Conservation (phyloP, 2,888 invertebrate genomes). For the Diplolepis rosae region DNA sequence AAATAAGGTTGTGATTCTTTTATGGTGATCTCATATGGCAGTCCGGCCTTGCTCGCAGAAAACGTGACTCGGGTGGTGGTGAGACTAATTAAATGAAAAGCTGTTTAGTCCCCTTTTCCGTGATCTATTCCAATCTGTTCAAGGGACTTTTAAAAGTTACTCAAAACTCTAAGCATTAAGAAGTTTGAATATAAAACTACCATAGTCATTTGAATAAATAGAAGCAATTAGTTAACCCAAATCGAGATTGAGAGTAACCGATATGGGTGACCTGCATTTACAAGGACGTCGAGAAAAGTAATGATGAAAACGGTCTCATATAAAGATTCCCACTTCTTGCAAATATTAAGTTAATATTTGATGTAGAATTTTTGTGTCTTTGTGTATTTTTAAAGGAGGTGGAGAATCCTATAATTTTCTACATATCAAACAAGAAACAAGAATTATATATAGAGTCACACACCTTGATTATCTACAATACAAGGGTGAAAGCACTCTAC, state of each 20-base stretch:
- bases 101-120: conserved; percentile 38
- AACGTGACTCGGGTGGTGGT: conserved; percentile 30
- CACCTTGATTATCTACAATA: too few species aligned
- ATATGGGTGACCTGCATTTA: conserved; percentile 60
- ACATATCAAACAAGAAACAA: too few species aligned
- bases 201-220: conserved; percentile 50
- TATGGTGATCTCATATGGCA: conserved; percentile 31
- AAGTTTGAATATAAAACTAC: conserved; percentile 24
- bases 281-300: conserved; percentile 51
- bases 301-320: neutral
- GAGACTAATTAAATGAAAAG: conserved; percentile 37
- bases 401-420: too few species aligned
- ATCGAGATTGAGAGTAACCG: conserved; percentile 59
- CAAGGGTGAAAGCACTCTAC: too few species aligned
- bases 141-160: conserved; percentile 38
- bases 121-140: conserved; percentile 30
- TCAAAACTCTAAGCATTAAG: conserved; percentile 31
- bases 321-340: neutral
- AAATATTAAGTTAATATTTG: neutral
- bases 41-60: neutral
- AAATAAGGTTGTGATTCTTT: conserved; percentile 10
- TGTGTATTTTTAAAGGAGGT: too few species aligned
- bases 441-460: too few species aligned
- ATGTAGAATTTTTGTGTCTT: neutral
- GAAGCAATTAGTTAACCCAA: conserved; percentile 62